A percentile compares a stretch with the other conserved stretches of the same genome.
These are phyloP conservation scores for Brachypteracias leptosomus DNA, from an alignment of 2,113 vertebrate genomes.

Conservation along the genomic window DNA sequence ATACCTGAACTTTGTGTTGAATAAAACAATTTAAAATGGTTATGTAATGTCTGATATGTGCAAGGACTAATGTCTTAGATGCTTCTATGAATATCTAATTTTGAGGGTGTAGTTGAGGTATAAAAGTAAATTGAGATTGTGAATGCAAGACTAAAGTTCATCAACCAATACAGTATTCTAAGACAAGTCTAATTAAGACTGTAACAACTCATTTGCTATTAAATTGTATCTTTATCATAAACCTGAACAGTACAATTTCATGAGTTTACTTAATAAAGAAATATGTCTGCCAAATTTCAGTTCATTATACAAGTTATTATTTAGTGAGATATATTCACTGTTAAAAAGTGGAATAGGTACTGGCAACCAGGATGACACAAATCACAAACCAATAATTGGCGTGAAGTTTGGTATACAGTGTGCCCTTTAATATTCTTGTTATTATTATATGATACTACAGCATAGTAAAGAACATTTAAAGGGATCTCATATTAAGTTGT, in stretches of 20 bases:
- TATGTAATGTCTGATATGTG: not conserved
- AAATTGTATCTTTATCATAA: not conserved
- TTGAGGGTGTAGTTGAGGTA: not conserved
- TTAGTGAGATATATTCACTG: not conserved
- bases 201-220: not conserved
- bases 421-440: not conserved
- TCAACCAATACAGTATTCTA: not conserved
- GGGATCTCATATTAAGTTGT: not conserved
- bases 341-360: not conserved
- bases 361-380: not conserved
- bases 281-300: not conserved
- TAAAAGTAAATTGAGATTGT: not conserved
- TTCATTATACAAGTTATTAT: not conserved
- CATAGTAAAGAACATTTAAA: not conserved
- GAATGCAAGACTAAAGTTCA: not conserved
- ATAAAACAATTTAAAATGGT: not conserved
- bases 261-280: not conserved
- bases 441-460: not conserved
- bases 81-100: not conserved
- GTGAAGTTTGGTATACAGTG: not conserved
- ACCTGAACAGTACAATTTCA: not conserved
- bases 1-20: not conserved
- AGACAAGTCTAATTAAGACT: not conserved
- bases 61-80: not conserved
- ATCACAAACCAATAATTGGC: not conserved